These are phyloP conservation scores for Rhinichthys osculus DNA, from an alignment of 2,797 vertebrate species.

Conservation along the genomic window DNA sequence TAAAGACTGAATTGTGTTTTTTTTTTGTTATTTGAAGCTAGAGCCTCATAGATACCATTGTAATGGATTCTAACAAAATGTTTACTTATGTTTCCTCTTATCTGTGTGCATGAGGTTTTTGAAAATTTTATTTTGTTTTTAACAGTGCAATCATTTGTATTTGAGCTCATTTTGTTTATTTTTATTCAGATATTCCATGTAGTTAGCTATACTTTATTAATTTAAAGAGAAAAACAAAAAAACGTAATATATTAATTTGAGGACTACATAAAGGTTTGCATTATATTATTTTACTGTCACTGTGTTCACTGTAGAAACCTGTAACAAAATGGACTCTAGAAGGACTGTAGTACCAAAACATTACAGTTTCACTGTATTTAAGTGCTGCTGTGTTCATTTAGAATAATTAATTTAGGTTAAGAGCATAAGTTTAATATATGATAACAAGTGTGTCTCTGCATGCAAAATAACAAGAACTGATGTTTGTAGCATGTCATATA, in stretches of 20 bases:
- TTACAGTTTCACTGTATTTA: background rate
- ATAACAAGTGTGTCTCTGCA: conserved; percentile 53
- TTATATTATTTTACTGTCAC: conserved; percentile 14
- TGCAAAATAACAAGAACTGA: conserved; percentile 46
- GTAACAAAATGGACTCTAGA: background rate
- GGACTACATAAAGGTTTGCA: background rate
- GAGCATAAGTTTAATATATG: background rate
- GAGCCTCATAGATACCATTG: background rate
- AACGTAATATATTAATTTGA: conserved; percentile 16
- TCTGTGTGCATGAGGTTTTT: conserved; percentile 1
- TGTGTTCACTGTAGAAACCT: conserved; percentile 29
- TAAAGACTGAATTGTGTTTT: conserved; percentile 3
- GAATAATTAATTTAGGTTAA: background rate
- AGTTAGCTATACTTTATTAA: background rate
- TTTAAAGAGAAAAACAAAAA: conserved; percentile 5
- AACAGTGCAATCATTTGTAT: background rate
- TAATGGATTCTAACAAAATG: conserved; percentile 29
- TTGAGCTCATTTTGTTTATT: background rate
- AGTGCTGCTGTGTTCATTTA: conserved; percentile 3
- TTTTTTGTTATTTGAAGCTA: background rate
- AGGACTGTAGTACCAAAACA: background rate
- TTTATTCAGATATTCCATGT: background rate
- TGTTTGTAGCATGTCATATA: conserved; percentile 34
- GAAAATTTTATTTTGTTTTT: background rate
- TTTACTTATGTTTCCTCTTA: conserved; percentile 8